Percentiles rank a stretch among this genome's conserved stretches.
Evolutionary conservation across 2,888 invertebrate species (phyloP).

Genomic region (Papilio elwesi): DNA sequence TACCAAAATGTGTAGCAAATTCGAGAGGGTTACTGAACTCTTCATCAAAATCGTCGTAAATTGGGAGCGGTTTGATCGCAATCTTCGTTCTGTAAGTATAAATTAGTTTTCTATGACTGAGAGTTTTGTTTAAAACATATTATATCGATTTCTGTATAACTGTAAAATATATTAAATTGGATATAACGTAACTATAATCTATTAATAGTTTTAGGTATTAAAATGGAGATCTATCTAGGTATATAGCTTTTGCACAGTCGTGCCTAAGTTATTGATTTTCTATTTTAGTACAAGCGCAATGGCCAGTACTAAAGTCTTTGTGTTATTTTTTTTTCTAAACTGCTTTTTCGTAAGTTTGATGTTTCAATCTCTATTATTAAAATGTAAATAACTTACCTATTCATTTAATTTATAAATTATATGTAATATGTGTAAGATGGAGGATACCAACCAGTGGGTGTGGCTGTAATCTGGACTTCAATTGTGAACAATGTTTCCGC

Average conservation of each 20-base stretch:
- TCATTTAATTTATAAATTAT: too few species aligned
- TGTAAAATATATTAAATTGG: background rate
- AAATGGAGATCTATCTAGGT: background rate
- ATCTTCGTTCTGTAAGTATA: constrained; percentile 68
- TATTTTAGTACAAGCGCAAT: constrained; percentile 13
- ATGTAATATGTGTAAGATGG: too few species aligned
- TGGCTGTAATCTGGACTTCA: background rate
- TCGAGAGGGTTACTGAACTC: constrained; percentile 67
- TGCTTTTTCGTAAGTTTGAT: too few species aligned
- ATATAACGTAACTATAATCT: background rate
- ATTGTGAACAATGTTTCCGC: background rate
- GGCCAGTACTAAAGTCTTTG: background rate
- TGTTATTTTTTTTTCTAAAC: background rate
- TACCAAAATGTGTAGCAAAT: constrained; percentile 63
- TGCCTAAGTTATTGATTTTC: constrained; percentile 7
- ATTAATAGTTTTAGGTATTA: background rate
- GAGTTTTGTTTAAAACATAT: background rate
- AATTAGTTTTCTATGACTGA: background rate
- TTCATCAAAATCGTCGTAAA: constrained; percentile 72
- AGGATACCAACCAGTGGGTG: background rate
- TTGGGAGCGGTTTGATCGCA: constrained; percentile 75
- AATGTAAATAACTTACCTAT: too few species aligned
- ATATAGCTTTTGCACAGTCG: background rate
- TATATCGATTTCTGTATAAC: too few species aligned
- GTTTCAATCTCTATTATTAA: too few species aligned